Evolutionary conservation across 2,113 vertebrate species (phyloP).

Genomic region (Phalacrocorax carbo): DNA sequence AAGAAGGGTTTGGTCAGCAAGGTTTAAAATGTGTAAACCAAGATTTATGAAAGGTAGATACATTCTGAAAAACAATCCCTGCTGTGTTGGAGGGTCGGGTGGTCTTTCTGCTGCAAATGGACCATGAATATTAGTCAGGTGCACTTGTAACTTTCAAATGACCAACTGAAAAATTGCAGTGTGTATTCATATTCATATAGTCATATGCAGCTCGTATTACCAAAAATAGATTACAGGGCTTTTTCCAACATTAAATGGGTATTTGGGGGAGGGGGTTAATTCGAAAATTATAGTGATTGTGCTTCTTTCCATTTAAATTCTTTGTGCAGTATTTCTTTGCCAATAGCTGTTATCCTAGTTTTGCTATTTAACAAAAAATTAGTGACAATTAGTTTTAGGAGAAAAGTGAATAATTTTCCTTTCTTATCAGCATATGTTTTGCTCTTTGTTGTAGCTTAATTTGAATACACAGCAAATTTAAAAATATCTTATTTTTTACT

Average conservation of each 20-base stretch:
- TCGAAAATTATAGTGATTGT: not conserved
- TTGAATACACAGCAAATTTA: conserved; percentile 7
- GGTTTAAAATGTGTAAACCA: not conserved
- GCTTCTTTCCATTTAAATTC: not conserved
- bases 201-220: not conserved
- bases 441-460: not conserved
- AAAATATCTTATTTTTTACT: conserved; percentile 55
- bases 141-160: not conserved
- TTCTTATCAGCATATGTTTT: not conserved
- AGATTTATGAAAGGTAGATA: not conserved
- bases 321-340: not conserved
- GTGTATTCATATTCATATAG: not conserved
- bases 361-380: not conserved
- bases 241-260: not conserved
- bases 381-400: not conserved
- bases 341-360: not conserved
- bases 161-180: not conserved
- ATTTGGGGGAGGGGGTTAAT: not conserved
- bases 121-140: not conserved
- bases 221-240: not conserved
- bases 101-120: not conserved
- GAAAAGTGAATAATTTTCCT: not conserved
- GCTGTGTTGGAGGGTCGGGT: fast-evolving
- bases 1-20: not conserved
- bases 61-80: not conserved